A percentile compares a stretch with the other conserved stretches of the same genome.
These are phyloP conservation scores for Molothrus ater DNA, from an alignment of 2,797 vertebrate genomes.

Conservation along the genomic window DNA sequence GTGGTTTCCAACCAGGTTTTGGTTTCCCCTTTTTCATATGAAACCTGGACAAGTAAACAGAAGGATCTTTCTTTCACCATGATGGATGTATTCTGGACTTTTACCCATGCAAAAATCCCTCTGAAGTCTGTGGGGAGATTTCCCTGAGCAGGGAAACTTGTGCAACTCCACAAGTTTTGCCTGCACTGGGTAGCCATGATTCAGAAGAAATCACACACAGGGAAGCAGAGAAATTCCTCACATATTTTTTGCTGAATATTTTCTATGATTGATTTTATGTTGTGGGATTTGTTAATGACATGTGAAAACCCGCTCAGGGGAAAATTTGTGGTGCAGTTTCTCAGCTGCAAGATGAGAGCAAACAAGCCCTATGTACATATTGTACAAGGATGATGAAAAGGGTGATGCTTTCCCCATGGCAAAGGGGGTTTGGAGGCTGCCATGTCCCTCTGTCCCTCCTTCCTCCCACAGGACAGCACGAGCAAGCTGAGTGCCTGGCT, in stretches of 20 bases:
- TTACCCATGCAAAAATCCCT: neutral
- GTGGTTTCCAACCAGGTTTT: neutral
- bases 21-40: neutral
- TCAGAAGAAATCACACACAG: neutral
- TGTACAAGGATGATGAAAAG: neutral
- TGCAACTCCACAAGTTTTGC: neutral
- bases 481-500: neutral
- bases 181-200: neutral
- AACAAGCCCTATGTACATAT: neutral
- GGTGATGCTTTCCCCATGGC: neutral
- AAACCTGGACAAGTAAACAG: neutral
- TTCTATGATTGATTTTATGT: neutral
- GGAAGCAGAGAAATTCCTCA: neutral
- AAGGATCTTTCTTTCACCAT: neutral
- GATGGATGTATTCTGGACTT: neutral
- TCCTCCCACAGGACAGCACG: fast-evolving
- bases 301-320: neutral
- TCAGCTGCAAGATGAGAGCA: neutral
- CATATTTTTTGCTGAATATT: neutral
- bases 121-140: neutral
- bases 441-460: neutral
- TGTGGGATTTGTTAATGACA: neutral
- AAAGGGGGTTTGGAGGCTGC: neutral
- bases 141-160: neutral
- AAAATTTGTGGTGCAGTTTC: neutral